Base-by-base conservation (phyloP, 2,797 vertebrate species). In the Micrastur ruficollis region DNA sequence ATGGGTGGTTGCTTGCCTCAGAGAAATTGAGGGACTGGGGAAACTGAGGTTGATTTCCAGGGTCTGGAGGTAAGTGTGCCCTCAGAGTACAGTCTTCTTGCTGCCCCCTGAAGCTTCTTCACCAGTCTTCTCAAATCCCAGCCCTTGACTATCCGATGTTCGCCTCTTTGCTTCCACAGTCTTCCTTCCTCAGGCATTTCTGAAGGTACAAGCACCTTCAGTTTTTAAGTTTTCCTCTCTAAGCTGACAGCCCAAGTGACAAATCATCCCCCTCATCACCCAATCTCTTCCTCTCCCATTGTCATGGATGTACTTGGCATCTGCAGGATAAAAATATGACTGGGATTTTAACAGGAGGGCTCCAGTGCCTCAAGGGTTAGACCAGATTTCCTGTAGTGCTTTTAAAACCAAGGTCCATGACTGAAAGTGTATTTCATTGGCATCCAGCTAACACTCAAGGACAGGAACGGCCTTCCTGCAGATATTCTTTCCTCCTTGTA, bases 91-190 rank as follows among this genome's bases (percentile, higher is more conserved):
- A n/a, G 19, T 3, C 18, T 40, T 76, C 36, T 53, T 85, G 47
- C 42, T 50, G 14, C 36, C 76, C 12, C 11, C 15, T 83, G 25
- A 61, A 81, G 8, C 2, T 86, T 84, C 38, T 72, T 88, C 34
- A 90, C 5, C 22, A 46, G 21, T 6, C 13, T 63, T 52, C 49
- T 49, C 8, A 14, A 81, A 36, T 50, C 19, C 49, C 25, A 65
- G 7, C 40, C 58, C 46, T 42, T 32, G 32, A 34, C 6, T 46
- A 32, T 65, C 8, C 3, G 3, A n/a, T 0, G 0, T 53, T 88
- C 11, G 12, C 81, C 27, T 65, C 36, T 85, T 74, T 89, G 13
- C 22, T 86, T 89, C 14, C 10, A 9, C 12, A 26, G 14, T 72
- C 14, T 67, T 81, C 11, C 29, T 94, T 72, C 31, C 58, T 62